phyloP scores from a whole-genome alignment of 2,797 vertebrate species.

The Rhinatrema bivittatum region DNA sequence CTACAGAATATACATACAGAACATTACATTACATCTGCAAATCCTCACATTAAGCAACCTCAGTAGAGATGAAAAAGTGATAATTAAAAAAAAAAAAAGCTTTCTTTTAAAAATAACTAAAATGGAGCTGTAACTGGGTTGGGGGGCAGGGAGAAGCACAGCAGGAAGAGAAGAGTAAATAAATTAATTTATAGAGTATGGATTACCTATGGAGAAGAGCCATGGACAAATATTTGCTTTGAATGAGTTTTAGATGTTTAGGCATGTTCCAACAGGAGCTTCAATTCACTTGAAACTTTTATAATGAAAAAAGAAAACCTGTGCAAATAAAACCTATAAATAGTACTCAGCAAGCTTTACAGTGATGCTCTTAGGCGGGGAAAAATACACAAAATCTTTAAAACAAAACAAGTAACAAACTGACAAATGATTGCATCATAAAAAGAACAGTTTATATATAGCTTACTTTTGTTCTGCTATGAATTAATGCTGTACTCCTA shows the following conservation, averaged over 20 bases:
- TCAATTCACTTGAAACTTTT: constrained; percentile 40
- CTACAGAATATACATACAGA: too few relatives aligned
- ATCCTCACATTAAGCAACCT: too few relatives aligned
- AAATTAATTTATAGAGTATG: constrained; percentile 33
- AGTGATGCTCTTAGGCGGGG: constrained; percentile 56
- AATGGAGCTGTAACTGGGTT: too few relatives aligned
- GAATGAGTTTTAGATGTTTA: constrained; percentile 40
- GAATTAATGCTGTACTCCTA: constrained; percentile 54
- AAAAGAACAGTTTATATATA: constrained; percentile 67
- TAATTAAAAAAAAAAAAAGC: constrained; percentile 25
- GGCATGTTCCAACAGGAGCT: constrained; percentile 48
- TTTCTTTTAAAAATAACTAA: constrained; percentile 37
- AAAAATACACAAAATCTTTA: constrained; percentile 42
- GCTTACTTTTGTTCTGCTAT: constrained; percentile 57
- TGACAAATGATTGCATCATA: constrained; percentile 67
- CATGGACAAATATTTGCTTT: constrained; percentile 39
- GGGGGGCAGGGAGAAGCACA: too few relatives aligned
- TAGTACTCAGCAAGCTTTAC: constrained; percentile 59
- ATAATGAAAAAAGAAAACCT: constrained; percentile 40
- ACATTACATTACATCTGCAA: too few relatives aligned
- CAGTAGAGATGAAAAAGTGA: too few relatives aligned
- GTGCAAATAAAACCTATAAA: constrained; percentile 63
- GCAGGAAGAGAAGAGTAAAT: constrained; percentile 37
- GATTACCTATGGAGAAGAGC: constrained; percentile 52
- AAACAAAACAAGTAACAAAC: too few relatives aligned